Base-by-base conservation (phyloP, 2,113 vertebrate genomes). In the Notiomystis cincta region DNA sequence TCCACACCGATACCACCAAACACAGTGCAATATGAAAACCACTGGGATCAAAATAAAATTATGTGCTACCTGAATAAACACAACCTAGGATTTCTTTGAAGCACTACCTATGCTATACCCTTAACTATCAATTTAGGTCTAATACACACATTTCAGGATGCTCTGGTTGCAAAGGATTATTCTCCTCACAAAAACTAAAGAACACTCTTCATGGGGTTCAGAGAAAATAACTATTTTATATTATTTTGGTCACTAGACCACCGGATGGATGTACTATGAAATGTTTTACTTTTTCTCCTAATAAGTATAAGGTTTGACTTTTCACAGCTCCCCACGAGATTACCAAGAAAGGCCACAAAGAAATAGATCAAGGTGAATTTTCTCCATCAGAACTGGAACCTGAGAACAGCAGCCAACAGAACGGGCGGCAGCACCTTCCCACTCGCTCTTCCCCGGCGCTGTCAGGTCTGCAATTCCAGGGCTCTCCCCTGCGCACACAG, bases 281-380 rank as follows among this genome's bases (percentile, higher is more conserved):
- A 65, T 7, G 13, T 16, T 64, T 56, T 13, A 37, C 5, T 53
- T 76, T 30, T 62, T 40, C 27, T 56, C 61, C 60, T 7, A 11
- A 23, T 27, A 62, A 64, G 27, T 6, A 12, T 1, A 76, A 71
- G 5, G 22, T 45, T 56, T 12, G 51, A n/a, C 57, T 76, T 66
- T 5, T 40, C 30, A 57, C 20, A 30, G 9, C 54, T 65, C 33
- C 76, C 67, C 79, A 7, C 0, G 56, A 83, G 82, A 47, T 1
- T n/a, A 38, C 28, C 37, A 15, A 30, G 54, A 25, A 53, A 85
- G 35, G 51, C 92, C 57, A 24, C 15, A 12, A 47, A 87, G 37
- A 86, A 92, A 83, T 8, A 35, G 86, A 90, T 80, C 79, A 66
- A 93, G 94, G 90, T 70, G 85, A 92, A 28, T 70, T 28, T 85